Evolutionary conservation across 2,797 vertebrate genomes (phyloP), one percentile per base, ranked within the genome.

Genomic region (Onychomys leucogaster): DNA sequence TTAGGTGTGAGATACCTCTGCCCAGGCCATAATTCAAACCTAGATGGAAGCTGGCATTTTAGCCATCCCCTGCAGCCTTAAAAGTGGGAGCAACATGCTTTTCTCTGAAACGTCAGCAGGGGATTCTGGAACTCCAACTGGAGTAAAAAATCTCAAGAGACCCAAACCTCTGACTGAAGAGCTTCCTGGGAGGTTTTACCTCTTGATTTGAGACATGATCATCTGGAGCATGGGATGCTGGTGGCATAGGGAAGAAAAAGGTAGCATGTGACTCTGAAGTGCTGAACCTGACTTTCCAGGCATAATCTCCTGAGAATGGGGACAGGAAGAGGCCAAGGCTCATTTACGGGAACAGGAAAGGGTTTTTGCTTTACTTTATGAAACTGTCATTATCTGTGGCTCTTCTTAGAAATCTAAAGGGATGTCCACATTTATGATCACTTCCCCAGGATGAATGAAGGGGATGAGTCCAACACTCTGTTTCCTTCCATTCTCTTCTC

Each of bases 211-310:
- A 41, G 10, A n/a, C 4, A 21, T 14, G 3, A 23, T 88, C 12
- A 1, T 6, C 8, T 52, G 11, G n/a, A 4, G 3, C 59, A 6
- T 21, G 34, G n/a, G 1, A 0, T 23, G 9, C 14, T 0, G 0
- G 29, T 7, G 2, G 41, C 10, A 27, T 3, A 43, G 9, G 46
- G n/a, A 57, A 41, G 32, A 14, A 19, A 43, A 12, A n/a, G 43
- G 0, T 16, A 9, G 12, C 17, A 37, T 25, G 59, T 29, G 9
- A 27, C 25, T 73, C 32, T 85, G 63, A 63, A 19, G 21, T 8
- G 4, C 5, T 49, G 2, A 49, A 19, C 10, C 49, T n/a, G 13
- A 77, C 65, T 55, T 65, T 13, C 34, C 12, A 29, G 11, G 25
- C 23, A 1, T 14, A 12, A 7, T 25, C 19, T 16, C 21, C 46